phyloP scores from a whole-genome alignment of 1,140 invertebrate genomes.

The Episyrphus balteatus region DNA sequence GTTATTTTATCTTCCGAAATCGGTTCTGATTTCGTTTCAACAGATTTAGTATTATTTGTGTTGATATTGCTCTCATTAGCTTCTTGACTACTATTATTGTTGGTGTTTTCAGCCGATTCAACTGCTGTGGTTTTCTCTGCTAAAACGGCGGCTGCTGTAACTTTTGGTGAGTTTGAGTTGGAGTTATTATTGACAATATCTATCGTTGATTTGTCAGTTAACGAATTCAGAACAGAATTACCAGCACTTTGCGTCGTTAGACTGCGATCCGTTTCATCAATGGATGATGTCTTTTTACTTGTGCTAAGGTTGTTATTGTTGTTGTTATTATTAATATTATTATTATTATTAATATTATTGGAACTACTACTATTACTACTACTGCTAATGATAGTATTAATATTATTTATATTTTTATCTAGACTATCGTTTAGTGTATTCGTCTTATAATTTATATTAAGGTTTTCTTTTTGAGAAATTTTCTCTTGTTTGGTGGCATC shows the following conservation, averaged over 20 bases:
- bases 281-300: not conserved
- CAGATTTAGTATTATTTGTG: not conserved
- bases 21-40: not conserved
- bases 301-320: not conserved
- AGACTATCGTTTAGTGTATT: not conserved
- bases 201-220: not conserved
- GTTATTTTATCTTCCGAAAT: not conserved
- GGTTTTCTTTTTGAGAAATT: too few species aligned
- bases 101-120: too few species aligned
- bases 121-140: too few species aligned
- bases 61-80: not conserved
- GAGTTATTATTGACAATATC: not conserved
- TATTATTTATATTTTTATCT: not conserved
- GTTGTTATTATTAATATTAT: not conserved
- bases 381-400: not conserved
- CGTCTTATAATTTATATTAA: not conserved
- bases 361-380: not conserved
- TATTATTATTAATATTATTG: not conserved
- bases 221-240: not conserved
- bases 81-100: not conserved
- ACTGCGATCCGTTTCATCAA: not conserved
- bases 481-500: too few species aligned
- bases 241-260: not conserved
- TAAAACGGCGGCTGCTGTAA: too few species aligned
- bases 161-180: too few species aligned